Evolutionary conservation across 2,113 vertebrate genomes (phyloP), one percentile per base, ranked within the genome.

Genomic region (Cyprinodon tularosa): DNA sequence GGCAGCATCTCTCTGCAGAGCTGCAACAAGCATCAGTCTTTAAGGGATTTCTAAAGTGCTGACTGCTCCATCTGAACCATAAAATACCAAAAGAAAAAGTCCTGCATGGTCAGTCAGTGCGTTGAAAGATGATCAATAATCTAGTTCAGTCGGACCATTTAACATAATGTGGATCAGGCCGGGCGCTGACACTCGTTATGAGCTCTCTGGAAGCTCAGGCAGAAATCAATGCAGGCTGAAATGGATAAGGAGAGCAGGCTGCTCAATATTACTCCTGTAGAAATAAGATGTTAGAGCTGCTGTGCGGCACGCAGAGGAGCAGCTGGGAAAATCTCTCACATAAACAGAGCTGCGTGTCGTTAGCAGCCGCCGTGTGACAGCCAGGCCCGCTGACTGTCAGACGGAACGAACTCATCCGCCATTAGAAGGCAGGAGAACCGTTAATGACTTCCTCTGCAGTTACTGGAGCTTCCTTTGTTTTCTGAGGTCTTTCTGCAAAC

Each of bases 401-500:
- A 37, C 39, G 74, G 29, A 44, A 66, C 70, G 71, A 80, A 78
- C 63, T 82, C 60, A 86, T 87, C 61, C 71, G 76, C 90, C 85
- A 86, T 87, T 81, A 82, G 86, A 87, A 77, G 75, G 77, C 78
- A 83, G 57, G 42, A 79, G 72, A 77, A 75, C 62, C 62, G 80
- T 66, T 75, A 63, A 78, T 86, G 77, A 84, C 81, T 81, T 78
- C 61, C 78, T 71, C 75, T 87, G 60, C 72, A 57, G 75, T 78
- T 83, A 83, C 82, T 87, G 74, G 78, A 78, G 63, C 77, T 82
- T 42, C 74, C 84, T 87, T 88, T 85, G 86, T 85, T 70, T 76
- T 72, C 64, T 59, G 66, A 78, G 83, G 75, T 89, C 81, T 86
- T 84, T 73, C 81, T 88, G 82, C 66, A 90, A 89, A 74, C 91